phyloP scores from a whole-genome alignment of 2,797 vertebrate species.

The Chiroxiphia lanceolata region DNA sequence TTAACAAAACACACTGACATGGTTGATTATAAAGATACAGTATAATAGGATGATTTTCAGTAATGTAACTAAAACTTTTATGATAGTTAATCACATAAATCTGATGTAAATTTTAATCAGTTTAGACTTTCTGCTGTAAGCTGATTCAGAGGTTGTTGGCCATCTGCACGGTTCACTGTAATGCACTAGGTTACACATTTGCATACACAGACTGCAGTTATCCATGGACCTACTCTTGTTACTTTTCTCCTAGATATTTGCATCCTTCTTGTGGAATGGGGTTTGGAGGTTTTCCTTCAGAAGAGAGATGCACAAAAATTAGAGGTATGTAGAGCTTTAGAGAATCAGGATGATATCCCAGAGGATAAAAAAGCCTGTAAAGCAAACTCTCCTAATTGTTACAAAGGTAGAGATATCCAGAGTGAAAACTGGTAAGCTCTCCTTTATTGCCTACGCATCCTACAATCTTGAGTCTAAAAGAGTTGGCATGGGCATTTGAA shows the following conservation, averaged over 20 bases:
- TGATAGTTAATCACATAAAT: not conserved
- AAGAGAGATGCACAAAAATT: not conserved
- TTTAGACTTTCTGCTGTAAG: not conserved
- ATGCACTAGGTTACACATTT: not conserved
- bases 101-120: conserved; percentile 10
- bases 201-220: not conserved
- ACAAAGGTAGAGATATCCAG: not conserved
- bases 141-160: not conserved
- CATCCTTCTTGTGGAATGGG: not conserved
- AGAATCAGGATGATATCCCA: not conserved
- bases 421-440: not conserved
- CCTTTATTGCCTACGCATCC: not conserved
- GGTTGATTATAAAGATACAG: not conserved
- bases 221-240: not conserved
- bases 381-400: not conserved
- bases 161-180: not conserved
- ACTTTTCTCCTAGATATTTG: not conserved
- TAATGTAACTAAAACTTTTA: not conserved
- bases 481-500: not conserved
- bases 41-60: conserved; percentile 21
- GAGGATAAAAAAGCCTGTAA: not conserved
- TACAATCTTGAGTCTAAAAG: not conserved
- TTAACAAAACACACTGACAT: not conserved
- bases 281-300: not conserved
- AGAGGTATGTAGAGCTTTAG: not conserved